A percentile compares a stretch with the other conserved stretches of the same genome.
Evolutionary conservation across 2,888 invertebrate genomes (phyloP).

Genomic region (Carcina quercana): DNA sequence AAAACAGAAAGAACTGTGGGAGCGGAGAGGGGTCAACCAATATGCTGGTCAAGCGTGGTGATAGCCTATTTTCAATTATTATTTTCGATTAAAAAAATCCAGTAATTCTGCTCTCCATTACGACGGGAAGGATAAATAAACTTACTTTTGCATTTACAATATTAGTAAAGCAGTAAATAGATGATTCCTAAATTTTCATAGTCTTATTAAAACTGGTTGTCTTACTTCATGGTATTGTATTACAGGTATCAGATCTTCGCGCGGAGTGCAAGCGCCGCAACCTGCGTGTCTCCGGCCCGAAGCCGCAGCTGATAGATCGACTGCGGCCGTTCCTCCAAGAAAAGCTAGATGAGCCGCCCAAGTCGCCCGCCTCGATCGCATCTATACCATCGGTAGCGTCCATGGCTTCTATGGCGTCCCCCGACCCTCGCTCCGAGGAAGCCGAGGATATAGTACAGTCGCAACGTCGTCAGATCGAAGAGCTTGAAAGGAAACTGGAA

Average conservation of each 20-base stretch:
- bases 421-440: constrained; percentile 49
- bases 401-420: constrained; percentile 42
- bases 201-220: too few species aligned
- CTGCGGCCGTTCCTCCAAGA: constrained; percentile 81
- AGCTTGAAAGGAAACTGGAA: constrained; percentile 86
- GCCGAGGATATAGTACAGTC: constrained; percentile 85
- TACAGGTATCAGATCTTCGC: constrained; percentile 85
- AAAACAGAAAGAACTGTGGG: too few species aligned
- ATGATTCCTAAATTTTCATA: too few species aligned
- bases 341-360: constrained; percentile 62
- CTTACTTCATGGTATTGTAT: neutral
- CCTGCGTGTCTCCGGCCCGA: constrained; percentile 96
- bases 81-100: too few species aligned
- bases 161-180: too few species aligned
- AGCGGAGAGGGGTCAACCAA: too few species aligned
- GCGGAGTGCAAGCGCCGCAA: constrained; percentile 95
- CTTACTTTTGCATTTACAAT: too few species aligned
- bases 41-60: too few species aligned
- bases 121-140: too few species aligned
- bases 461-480: constrained; percentile 89
- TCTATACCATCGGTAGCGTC: constrained; percentile 40
- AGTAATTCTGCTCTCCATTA: too few species aligned
- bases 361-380: constrained; percentile 49
- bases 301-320: constrained; percentile 95
- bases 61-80: too few species aligned